These are phyloP conservation scores for Schizopygopsis pylzovi DNA, from an alignment of 2,797 vertebrate genomes.

Conservation along the genomic window DNA sequence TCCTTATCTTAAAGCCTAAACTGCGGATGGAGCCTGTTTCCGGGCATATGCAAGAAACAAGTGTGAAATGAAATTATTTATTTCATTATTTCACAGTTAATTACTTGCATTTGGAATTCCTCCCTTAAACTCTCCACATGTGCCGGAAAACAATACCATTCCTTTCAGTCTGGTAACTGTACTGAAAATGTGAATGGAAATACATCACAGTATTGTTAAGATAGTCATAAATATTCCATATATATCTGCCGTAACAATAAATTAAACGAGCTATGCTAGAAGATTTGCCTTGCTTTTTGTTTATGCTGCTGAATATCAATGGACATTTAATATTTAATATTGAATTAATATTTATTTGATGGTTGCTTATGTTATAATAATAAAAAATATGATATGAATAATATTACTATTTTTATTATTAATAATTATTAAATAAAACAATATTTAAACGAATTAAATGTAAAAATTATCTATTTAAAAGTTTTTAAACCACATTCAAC, in stretches of 20 bases:
- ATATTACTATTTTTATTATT: not conserved
- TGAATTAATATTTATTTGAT: not conserved
- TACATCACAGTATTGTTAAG: conserved; percentile 1
- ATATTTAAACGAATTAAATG: not conserved
- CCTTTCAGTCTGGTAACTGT: conserved; percentile 30
- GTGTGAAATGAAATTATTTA: conserved; percentile 30
- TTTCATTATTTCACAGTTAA: conserved; percentile 31
- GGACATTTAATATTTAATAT: not conserved
- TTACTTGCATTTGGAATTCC: conserved; percentile 27
- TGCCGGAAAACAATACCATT: conserved; percentile 25
- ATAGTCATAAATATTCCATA: conserved; percentile 24
- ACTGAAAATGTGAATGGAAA: conserved; percentile 29
- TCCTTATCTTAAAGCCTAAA: conserved; percentile 27
- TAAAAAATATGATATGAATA: too few species aligned
- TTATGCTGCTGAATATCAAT: not conserved
- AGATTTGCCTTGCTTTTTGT: not conserved
- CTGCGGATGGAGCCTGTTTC: conserved; percentile 31
- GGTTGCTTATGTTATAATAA: not conserved
- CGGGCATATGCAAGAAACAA: not conserved
- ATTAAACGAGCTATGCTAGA: not conserved
- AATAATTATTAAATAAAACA: not conserved
- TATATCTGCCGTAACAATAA: conserved; percentile 12
- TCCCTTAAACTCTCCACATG: conserved; percentile 8
- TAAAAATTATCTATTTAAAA: too few species aligned
- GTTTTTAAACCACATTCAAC: not conserved